phyloP scores from a whole-genome alignment of 2,797 vertebrate genomes.

The Oreochromis grahami region DNA sequence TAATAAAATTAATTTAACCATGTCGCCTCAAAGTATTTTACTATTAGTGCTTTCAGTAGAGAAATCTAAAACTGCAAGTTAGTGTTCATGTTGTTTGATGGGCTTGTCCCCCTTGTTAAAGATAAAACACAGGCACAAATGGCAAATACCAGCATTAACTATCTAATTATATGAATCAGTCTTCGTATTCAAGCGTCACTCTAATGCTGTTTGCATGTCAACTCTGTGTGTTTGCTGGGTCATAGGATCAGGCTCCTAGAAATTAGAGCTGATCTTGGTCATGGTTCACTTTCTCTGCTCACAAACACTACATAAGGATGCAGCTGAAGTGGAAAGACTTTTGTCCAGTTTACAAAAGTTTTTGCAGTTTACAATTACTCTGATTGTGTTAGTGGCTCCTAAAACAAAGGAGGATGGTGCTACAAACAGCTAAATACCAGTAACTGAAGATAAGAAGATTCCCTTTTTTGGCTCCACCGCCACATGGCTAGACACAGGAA shows the following conservation, averaged over 20 bases:
- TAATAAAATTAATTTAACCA: slow-evolving; percentile 5
- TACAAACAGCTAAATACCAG: background rate
- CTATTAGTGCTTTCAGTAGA: background rate
- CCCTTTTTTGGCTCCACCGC: background rate
- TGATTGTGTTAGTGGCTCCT: slow-evolving; percentile 3
- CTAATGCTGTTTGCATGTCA: background rate
- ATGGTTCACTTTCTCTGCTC: slow-evolving; percentile 61
- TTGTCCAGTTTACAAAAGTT: slow-evolving; percentile 14
- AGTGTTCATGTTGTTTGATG: background rate
- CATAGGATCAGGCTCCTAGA: slow-evolving; percentile 46
- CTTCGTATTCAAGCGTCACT: background rate
- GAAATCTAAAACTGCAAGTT: background rate
- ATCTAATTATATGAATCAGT: background rate
- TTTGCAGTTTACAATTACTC: slow-evolving; percentile 1
- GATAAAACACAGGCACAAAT: background rate
- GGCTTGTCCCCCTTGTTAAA: background rate
- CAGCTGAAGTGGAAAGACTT: slow-evolving; percentile 42
- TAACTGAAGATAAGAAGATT: background rate
- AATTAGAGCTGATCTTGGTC: slow-evolving; percentile 55
- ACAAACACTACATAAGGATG: slow-evolving; percentile 14
- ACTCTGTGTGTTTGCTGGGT: slow-evolving; percentile 14
- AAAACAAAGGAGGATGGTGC: background rate
- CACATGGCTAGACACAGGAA: background rate
- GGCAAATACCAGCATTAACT: background rate
- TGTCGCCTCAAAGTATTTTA: background rate